A percentile compares a stretch with the other conserved stretches of the same genome.
Evolutionary conservation across 2,797 vertebrate genomes (phyloP).

Genomic region (Oreochromis mossambicus): DNA sequence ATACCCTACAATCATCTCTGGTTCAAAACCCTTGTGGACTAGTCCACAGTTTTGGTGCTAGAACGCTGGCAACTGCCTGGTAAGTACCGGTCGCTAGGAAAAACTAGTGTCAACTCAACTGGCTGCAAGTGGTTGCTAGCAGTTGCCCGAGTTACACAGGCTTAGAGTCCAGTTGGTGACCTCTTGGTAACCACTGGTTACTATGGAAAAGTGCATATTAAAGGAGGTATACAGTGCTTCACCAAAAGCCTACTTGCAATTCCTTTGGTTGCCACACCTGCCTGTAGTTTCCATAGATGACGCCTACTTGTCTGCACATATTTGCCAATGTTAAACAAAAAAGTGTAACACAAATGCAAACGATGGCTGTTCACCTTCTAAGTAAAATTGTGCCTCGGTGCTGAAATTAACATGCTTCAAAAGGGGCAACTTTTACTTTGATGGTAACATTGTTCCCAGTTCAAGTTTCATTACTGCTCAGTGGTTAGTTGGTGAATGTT

Average conservation of each 20-base stretch:
- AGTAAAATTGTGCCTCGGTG: neutral
- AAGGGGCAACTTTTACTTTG: neutral
- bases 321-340: neutral
- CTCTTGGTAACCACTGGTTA: neutral
- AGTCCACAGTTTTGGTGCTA: neutral
- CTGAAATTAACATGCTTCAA: neutral
- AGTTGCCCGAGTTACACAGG: neutral
- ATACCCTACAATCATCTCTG: neutral
- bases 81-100: neutral
- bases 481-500: neutral
- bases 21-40: neutral
- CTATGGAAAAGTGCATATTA: neutral
- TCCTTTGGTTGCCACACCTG: neutral
- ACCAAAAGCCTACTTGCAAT: neutral
- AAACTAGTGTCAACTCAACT: neutral
- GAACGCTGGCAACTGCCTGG: neutral
- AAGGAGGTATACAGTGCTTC: neutral
- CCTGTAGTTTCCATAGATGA: neutral
- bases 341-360: neutral
- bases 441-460: neutral
- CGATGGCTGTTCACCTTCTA: rapidly evolving
- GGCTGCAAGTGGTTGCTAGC: neutral
- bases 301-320: neutral
- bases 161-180: neutral
- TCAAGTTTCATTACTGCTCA: neutral